Conservation (phyloP, 2,888 invertebrate species). For the Tiphia femorata region DNA sequence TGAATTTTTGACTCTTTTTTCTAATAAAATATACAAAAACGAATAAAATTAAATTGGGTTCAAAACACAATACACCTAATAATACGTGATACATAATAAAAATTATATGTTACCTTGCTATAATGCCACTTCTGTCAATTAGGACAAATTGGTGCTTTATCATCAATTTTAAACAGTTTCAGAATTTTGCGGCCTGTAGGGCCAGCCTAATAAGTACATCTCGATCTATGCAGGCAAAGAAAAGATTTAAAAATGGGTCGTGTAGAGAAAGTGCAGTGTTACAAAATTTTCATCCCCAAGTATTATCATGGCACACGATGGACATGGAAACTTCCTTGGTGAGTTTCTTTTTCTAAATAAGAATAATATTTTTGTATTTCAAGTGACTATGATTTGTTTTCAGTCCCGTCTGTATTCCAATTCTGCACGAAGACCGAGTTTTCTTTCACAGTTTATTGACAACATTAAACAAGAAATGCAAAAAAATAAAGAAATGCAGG, state of each 20-base stretch:
- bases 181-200: slow-evolving; percentile 55
- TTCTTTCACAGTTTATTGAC: slow-evolving; percentile 89
- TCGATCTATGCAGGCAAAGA: slow-evolving; percentile 38
- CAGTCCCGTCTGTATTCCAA: slow-evolving; percentile 69
- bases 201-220: slow-evolving; percentile 39
- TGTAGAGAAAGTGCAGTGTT: slow-evolving; percentile 26
- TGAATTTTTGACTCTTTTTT: too few relatives aligned
- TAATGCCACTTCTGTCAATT: too few relatives aligned
- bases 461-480: slow-evolving; percentile 94
- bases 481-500: slow-evolving; percentile 98
- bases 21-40: too few relatives aligned
- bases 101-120: too few relatives aligned
- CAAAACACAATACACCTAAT: too few relatives aligned
- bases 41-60: too few relatives aligned
- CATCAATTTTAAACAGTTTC: too few relatives aligned
- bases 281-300: too few relatives aligned
- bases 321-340: slow-evolving; percentile 28
- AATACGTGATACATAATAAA: too few relatives aligned
- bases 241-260: slow-evolving; percentile 34
- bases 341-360: slow-evolving; percentile 12
- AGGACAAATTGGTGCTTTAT: too few relatives aligned
- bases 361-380: not conserved
- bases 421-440: slow-evolving; percentile 75
- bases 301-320: not conserved
- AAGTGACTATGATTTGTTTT: slow-evolving; percentile 19